phyloP scores from a whole-genome alignment of 2,888 invertebrate genomes.

The Magallana nippona region DNA sequence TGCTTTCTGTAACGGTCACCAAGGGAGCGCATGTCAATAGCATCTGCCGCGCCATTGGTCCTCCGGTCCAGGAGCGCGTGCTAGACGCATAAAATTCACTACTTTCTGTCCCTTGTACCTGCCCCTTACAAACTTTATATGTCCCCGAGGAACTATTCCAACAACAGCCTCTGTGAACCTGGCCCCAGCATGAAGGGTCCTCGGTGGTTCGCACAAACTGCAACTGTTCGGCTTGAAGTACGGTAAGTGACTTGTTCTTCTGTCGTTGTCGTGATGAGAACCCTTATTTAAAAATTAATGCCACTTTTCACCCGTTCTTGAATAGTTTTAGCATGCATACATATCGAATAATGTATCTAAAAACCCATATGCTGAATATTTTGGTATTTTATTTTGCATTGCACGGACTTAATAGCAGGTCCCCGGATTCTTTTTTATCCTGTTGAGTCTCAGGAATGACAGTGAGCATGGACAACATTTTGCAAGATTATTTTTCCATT shows the following conservation, averaged over 20 bases:
- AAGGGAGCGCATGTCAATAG: conserved; percentile 24
- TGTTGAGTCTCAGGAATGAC: too few relatives aligned
- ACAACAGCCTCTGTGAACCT: background rate
- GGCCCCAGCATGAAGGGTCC: conserved; percentile 15
- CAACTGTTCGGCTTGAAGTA: background rate
- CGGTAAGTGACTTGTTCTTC: background rate
- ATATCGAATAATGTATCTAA: too few relatives aligned
- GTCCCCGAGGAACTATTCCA: conserved; percentile 9
- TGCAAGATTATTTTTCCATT: too few relatives aligned
- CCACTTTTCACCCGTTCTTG: too few relatives aligned
- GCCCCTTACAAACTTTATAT: conserved; percentile 26
- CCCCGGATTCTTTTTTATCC: too few relatives aligned
- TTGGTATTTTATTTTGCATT: too few relatives aligned
- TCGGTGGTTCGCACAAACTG: background rate
- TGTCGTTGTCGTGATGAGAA: background rate
- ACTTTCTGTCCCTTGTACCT: conserved; percentile 28
- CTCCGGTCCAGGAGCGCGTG: conserved; percentile 7
- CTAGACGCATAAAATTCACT: conserved; percentile 20
- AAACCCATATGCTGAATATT: too few relatives aligned
- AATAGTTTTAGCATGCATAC: too few relatives aligned
- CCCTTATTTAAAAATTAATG: background rate
- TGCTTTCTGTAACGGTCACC: conserved; percentile 30
- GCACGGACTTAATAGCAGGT: too few relatives aligned
- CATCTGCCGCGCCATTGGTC: conserved; percentile 28
- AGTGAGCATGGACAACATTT: too few relatives aligned